Percentiles rank a stretch among this genome's conserved stretches.
These are phyloP conservation scores for Ailuropoda melanoleuca DNA, from an alignment of 2,113 vertebrate species.

Conservation along the genomic window DNA sequence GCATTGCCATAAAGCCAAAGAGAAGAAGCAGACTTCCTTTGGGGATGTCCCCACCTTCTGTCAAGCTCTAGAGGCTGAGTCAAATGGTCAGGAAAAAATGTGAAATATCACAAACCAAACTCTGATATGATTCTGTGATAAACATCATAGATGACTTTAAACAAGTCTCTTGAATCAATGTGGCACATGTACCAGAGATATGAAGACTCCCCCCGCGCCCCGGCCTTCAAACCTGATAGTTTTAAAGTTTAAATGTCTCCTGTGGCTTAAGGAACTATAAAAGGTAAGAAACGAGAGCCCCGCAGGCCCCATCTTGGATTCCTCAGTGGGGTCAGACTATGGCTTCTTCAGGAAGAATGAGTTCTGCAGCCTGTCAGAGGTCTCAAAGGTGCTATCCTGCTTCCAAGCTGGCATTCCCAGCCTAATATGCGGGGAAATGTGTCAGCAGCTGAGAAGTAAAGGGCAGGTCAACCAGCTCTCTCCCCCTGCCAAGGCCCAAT, in stretches of 20 bases:
- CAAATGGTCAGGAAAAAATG: background rate
- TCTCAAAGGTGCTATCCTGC: background rate
- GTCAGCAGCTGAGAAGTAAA: background rate
- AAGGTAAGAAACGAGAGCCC: background rate
- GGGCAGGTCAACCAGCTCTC: background rate
- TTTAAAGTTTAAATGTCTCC: background rate
- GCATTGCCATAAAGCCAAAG: background rate
- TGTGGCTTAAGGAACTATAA: background rate
- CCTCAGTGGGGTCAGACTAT: background rate
- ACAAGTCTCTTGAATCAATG: background rate
- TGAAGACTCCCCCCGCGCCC: background rate
- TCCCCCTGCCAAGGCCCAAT: background rate
- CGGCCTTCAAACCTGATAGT: background rate
- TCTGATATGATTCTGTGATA: background rate
- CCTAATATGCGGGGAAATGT: rapidly evolving
- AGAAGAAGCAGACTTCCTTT: background rate
- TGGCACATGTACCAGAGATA: background rate
- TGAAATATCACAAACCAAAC: background rate
- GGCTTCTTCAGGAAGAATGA: background rate
- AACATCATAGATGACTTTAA: background rate
- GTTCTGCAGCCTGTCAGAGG: background rate
- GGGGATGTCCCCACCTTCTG: background rate
- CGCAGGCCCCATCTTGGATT: background rate
- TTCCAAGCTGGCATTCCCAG: background rate
- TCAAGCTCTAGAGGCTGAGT: background rate